Evolutionary conservation across 1,140 invertebrate species (phyloP).

Genomic region (Chlorops oryzae): DNA sequence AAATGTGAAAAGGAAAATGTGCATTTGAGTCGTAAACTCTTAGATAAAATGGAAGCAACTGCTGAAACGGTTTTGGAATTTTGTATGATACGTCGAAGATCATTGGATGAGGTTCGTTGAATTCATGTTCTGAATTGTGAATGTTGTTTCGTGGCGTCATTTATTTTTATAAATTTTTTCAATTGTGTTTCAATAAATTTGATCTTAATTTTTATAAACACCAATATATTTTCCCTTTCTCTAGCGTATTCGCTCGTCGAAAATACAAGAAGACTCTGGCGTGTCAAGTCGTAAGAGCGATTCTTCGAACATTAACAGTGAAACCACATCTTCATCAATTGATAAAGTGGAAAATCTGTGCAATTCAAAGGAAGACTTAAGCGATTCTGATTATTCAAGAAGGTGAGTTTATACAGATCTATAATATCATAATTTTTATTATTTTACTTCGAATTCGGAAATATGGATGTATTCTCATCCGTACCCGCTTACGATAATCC

Average conservation of each 20-base stretch:
- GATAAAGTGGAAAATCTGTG: conserved; percentile 39
- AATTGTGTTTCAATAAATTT: background rate
- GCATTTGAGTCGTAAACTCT: conserved; percentile 20
- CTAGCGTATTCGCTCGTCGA: conserved; percentile 33
- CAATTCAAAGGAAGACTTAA: conserved; percentile 40
- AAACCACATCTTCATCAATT: conserved; percentile 41
- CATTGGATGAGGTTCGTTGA: conserved; percentile 41
- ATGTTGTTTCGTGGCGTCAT: background rate
- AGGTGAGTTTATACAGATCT: conserved; percentile 16
- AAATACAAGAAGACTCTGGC: conserved; percentile 39
- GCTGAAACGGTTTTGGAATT: conserved; percentile 39
- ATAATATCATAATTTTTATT: no score
- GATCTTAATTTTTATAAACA: background rate
- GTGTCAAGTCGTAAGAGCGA: conserved; percentile 44
- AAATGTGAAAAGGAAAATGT: conserved; percentile 33
- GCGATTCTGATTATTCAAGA: conserved; percentile 42
- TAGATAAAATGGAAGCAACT: conserved; percentile 28
- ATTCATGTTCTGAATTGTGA: conserved; percentile 7
- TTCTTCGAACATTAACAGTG: conserved; percentile 35
- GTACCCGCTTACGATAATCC: no score
- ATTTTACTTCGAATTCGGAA: no score
- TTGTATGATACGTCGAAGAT: conserved; percentile 43
- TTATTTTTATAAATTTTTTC: background rate
- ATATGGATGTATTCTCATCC: no score
- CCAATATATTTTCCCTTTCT: background rate